Conservation (phyloP, 2,888 invertebrate genomes). For the Clivina fossor region DNA sequence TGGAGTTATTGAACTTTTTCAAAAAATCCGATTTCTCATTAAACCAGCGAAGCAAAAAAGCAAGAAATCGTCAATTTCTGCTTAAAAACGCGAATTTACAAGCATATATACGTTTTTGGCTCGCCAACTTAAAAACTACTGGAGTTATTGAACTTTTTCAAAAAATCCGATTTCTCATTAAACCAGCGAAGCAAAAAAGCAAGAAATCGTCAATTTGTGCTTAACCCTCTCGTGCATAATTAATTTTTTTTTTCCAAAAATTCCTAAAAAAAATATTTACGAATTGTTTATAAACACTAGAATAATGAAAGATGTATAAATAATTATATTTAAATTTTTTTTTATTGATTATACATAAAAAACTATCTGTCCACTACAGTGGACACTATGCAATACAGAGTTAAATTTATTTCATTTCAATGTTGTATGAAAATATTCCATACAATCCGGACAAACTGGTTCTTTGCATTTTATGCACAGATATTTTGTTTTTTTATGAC, state of each 20-base stretch:
- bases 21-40: no score
- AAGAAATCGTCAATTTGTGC: no score
- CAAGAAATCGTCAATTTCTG: no score
- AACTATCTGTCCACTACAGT: background rate
- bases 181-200: no score
- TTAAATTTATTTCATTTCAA: no score
- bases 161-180: no score
- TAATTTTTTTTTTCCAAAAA: constrained; percentile 5
- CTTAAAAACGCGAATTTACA: no score
- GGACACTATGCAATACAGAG: constrained; percentile 6
- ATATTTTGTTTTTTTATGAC: constrained; percentile 20
- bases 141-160: no score
- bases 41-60: no score
- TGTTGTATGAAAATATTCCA: constrained; percentile 24
- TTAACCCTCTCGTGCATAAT: constrained; percentile 6
- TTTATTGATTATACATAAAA: constrained; percentile 3
- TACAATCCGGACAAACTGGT: constrained; percentile 14
- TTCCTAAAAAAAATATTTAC: constrained; percentile 3
- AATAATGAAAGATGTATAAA: background rate
- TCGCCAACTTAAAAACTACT: no score
- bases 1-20: no score
- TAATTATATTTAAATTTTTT: background rate
- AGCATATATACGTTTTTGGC: no score
- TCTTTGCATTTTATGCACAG: constrained; percentile 20
- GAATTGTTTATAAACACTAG: background rate